phyloP scores from a whole-genome alignment of 2,888 invertebrate genomes.

The Zaprionus bogoriensis region DNA sequence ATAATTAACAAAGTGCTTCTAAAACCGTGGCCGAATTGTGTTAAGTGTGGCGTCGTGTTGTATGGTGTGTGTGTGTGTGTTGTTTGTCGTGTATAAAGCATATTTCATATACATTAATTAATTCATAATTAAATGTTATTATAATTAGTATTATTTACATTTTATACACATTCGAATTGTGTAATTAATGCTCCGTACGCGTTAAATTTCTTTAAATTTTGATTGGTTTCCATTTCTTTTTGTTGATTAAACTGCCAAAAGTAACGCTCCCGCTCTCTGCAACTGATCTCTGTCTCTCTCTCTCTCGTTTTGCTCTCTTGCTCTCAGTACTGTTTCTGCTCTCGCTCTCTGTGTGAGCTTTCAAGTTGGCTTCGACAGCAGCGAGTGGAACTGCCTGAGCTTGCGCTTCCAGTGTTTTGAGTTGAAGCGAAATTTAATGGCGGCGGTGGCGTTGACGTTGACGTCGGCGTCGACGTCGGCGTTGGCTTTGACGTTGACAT shows the following conservation, averaged over 20 bases:
- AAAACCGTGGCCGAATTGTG: constrained; percentile 20
- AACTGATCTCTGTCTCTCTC: not conserved
- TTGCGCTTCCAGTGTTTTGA: constrained; percentile 69
- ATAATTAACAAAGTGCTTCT: constrained; percentile 17
- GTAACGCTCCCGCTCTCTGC: not conserved
- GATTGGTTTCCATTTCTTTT: constrained; percentile 25
- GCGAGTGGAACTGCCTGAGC: constrained; percentile 63
- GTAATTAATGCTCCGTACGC: constrained; percentile 41
- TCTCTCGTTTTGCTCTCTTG: not conserved
- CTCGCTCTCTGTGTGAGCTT: not conserved
- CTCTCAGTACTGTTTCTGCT: constrained; percentile 9
- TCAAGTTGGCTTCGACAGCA: constrained; percentile 49
- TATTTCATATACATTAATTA: constrained; percentile 53
- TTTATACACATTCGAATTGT: constrained; percentile 50
- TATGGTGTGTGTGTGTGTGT: constrained; percentile 6
- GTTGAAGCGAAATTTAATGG: constrained; percentile 70
- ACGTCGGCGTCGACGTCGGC: constrained; percentile 1
- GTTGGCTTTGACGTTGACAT: not conserved
- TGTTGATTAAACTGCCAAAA: constrained; percentile 23
- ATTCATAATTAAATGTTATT: constrained; percentile 13
- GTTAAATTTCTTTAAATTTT: constrained; percentile 30
- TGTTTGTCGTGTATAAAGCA: constrained; percentile 41
- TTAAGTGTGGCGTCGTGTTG: constrained; percentile 6
- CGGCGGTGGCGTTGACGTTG: constrained; percentile 27
- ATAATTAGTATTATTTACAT: constrained; percentile 48